phyloP scores from a whole-genome alignment of 2,113 vertebrate species.

The Otolemur garnettii region DNA sequence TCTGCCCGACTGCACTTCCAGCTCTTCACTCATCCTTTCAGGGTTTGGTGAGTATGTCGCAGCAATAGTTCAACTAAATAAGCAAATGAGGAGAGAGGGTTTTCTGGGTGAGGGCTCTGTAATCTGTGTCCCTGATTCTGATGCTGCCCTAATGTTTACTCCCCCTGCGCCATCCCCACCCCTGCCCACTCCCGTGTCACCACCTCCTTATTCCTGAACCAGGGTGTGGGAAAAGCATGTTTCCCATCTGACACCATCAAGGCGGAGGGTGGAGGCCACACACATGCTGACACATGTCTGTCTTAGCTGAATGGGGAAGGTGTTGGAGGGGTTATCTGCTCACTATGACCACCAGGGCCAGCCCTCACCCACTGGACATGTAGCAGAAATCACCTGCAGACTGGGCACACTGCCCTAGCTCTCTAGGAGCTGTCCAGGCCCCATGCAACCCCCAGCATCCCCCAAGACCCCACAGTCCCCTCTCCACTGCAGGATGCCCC shows the following conservation, averaged over 20 bases:
- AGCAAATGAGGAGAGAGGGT: neutral
- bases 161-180: too few relatives aligned
- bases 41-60: neutral
- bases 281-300: neutral
- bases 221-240: neutral
- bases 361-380: too few relatives aligned
- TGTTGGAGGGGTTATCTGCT: neutral
- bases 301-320: neutral
- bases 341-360: too few relatives aligned
- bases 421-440: too few relatives aligned
- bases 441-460: too few relatives aligned
- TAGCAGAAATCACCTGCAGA: too few relatives aligned
- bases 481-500: too few relatives aligned
- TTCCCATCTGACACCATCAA: neutral
- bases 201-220: neutral
- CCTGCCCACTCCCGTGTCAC: too few relatives aligned
- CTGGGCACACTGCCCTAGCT: too few relatives aligned
- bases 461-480: too few relatives aligned
- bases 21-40: neutral
- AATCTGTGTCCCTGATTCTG: neutral
- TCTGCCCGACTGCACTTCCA: neutral
- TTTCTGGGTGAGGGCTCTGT: neutral
- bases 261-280: neutral
- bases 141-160: too few relatives aligned
- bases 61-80: neutral